These are phyloP conservation scores for Meteorus cinctellus DNA, from an alignment of 2,888 invertebrate species.

Conservation along the genomic window DNA sequence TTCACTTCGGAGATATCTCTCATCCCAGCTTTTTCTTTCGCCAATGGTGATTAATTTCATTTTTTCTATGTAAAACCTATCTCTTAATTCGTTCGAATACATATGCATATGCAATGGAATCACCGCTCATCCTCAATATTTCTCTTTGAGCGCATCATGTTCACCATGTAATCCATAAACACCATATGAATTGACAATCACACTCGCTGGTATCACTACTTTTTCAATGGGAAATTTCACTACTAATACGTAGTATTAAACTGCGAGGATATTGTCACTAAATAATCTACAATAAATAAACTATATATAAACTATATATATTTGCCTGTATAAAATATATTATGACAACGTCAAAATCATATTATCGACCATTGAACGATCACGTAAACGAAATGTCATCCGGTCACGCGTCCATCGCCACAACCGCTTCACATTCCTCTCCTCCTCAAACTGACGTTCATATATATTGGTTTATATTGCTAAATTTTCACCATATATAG, in stretches of 20 bases:
- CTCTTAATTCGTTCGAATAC: neutral
- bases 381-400: slow-evolving; percentile 3
- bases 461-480: neutral
- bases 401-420: neutral
- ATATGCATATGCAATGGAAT: neutral
- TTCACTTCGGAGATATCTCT: too few relatives aligned
- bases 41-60: too few relatives aligned
- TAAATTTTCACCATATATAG: neutral
- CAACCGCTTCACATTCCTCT: neutral
- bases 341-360: slow-evolving; percentile 3
- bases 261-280: slow-evolving; percentile 16
- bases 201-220: neutral
- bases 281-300: too few relatives aligned
- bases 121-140: neutral
- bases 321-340: neutral
- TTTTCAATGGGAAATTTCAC: slow-evolving; percentile 8
- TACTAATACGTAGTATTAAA: neutral
- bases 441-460: neutral
- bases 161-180: neutral
- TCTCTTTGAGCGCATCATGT: neutral
- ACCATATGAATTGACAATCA: neutral
- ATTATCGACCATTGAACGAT: neutral
- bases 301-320: too few relatives aligned
- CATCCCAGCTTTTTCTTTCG: too few relatives aligned
- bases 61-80: too few relatives aligned